A percentile compares a stretch with the other conserved stretches of the same genome.
These are phyloP conservation scores for Oncopeltus fasciatus DNA, from an alignment of 1,140 invertebrate species.

Conservation along the genomic window DNA sequence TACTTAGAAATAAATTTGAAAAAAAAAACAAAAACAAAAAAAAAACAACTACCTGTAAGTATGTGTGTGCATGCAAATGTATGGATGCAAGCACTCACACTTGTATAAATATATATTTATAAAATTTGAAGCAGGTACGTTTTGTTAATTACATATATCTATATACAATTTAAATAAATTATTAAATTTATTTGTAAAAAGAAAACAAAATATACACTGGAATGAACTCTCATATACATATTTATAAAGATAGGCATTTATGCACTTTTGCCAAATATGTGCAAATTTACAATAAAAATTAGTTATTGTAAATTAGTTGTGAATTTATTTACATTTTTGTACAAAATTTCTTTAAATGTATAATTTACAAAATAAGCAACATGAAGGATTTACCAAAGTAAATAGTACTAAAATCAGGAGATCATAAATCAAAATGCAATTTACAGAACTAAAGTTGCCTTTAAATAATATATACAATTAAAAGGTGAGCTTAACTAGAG, in stretches of 20 bases:
- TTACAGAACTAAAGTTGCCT: background rate
- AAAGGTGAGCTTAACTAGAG: background rate
- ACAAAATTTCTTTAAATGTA: too few relatives aligned
- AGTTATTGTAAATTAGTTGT: background rate
- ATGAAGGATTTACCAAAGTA: too few relatives aligned
- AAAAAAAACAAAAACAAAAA: too few relatives aligned
- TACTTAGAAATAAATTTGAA: too few relatives aligned
- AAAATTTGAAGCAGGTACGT: background rate
- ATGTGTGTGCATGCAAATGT: background rate
- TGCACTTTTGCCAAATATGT: background rate
- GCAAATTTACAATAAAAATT: too few relatives aligned
- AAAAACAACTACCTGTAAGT: background rate
- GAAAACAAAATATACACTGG: background rate
- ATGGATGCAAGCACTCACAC: background rate
- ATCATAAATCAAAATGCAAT: background rate
- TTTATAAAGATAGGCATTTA: background rate
- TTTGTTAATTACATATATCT: background rate
- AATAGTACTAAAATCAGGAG: too few relatives aligned
- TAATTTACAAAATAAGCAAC: too few relatives aligned
- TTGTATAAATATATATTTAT: background rate
- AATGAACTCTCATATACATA: background rate
- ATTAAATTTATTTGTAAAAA: background rate
- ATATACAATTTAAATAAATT: background rate
- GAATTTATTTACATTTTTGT: background rate
- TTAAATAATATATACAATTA: background rate